Conservation (phyloP, 2,888 invertebrate species). For the Meta bourneti region DNA sequence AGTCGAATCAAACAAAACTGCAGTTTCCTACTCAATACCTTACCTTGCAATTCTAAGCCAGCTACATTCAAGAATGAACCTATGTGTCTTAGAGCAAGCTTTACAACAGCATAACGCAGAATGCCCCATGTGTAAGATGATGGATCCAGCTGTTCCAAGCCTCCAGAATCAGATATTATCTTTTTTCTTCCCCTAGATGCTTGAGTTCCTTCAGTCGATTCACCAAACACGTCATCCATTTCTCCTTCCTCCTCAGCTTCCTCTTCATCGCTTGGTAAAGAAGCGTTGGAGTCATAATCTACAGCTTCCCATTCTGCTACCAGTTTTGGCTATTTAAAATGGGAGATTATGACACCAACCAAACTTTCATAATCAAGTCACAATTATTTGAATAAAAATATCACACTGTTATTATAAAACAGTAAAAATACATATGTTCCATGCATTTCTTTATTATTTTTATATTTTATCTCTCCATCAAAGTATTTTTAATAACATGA, state of each 20-base stretch:
- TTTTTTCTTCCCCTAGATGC: conserved; percentile 79
- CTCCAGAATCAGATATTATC: conserved; percentile 80
- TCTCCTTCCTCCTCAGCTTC: conserved; percentile 84
- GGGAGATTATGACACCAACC: not conserved
- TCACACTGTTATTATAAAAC: not conserved
- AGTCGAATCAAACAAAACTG: not conserved
- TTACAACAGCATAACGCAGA: conserved; percentile 92
- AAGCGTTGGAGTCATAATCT: conserved; percentile 89
- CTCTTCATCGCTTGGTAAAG: conserved; percentile 82
- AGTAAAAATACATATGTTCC: too few species aligned
- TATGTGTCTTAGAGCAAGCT: conserved; percentile 90
- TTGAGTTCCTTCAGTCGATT: conserved; percentile 78
- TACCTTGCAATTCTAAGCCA: conserved; percentile 94
- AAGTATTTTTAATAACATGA: too few species aligned
- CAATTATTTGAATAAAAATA: too few species aligned
- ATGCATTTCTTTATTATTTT: too few species aligned
- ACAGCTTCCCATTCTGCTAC: conserved; percentile 80
- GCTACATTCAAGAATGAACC: conserved; percentile 92
- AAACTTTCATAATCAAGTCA: not conserved
- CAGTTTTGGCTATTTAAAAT: conserved; percentile 51
- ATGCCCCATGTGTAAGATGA: conserved; percentile 98
- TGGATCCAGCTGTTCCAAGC: conserved; percentile 86
- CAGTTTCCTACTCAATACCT: not conserved
- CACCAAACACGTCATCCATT: conserved; percentile 86
- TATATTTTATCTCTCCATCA: too few species aligned